Evolutionary conservation across 2,113 vertebrate genomes (phyloP).

Genomic region (Sylvilagus bachmani): DNA sequence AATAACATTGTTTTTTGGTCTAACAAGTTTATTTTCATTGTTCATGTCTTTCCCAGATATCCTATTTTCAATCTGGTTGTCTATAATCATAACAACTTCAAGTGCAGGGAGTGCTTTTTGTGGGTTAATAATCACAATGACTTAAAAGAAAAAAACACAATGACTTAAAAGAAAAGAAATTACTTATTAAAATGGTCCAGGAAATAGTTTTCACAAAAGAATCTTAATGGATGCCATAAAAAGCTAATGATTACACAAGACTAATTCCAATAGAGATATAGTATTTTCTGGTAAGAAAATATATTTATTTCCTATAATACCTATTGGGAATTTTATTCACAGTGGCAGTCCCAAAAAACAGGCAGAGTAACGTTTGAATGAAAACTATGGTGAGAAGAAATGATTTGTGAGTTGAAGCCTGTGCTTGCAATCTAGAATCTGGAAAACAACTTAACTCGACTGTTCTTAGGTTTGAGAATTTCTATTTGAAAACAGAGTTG

Average conservation of each 20-base stretch:
- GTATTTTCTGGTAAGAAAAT: conserved; percentile 17
- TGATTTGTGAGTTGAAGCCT: background rate
- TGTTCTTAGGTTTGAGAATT: background rate
- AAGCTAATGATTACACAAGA: conserved; percentile 15
- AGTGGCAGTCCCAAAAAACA: background rate
- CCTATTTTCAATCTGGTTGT: background rate
- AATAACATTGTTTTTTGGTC: background rate
- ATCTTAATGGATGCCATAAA: conserved; percentile 1
- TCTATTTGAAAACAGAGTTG: background rate
- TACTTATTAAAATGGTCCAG: background rate
- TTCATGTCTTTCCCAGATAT: background rate
- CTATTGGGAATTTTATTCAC: background rate
- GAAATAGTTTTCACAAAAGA: conserved; percentile 25
- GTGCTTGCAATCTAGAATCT: background rate
- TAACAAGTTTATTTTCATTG: background rate
- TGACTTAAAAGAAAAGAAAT: background rate
- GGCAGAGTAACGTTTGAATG: background rate
- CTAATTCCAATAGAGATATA: background rate
- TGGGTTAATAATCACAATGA: background rate
- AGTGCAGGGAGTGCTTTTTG: background rate
- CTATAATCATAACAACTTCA: background rate
- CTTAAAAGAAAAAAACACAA: background rate
- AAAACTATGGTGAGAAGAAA: background rate
- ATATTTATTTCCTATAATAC: conserved; percentile 11
- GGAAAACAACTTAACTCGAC: background rate